Conservation (phyloP, 2,797 vertebrate species). For the Takifugu rubripes region DNA sequence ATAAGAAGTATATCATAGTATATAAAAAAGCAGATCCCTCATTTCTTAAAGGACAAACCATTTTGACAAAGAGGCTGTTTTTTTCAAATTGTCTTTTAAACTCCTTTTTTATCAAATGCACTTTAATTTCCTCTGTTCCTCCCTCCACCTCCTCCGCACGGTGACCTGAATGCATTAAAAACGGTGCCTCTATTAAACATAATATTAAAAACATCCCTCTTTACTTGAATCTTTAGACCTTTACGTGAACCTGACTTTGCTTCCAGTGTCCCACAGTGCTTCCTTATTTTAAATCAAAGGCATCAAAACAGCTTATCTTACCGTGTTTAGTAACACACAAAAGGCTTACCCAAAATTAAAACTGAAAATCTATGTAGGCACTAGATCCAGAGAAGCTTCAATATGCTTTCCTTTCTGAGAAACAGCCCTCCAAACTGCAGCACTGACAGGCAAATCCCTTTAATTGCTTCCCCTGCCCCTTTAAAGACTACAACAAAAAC, state of each 20-base stretch:
- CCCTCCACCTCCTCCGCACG: no score
- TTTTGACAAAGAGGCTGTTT: no score
- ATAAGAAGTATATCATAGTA: not conserved
- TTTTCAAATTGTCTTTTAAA: no score
- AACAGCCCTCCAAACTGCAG: conserved; percentile 16
- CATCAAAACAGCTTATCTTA: conserved; percentile 1
- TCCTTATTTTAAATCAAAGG: conserved; percentile 11
- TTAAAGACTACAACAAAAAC: conserved; percentile 36
- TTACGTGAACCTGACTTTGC: conserved; percentile 19
- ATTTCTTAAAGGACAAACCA: no score
- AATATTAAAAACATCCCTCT: conserved; percentile 38
- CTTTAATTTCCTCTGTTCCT: no score
- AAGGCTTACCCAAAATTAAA: not conserved
- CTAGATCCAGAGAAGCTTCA: not conserved
- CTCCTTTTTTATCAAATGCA: no score
- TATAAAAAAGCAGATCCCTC: no score
- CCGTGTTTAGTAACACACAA: conserved; percentile 14
- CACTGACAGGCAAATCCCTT: not conserved
- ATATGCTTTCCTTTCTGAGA: not conserved
- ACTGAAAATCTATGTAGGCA: conserved; percentile 2
- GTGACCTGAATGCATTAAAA: conserved; percentile 6
- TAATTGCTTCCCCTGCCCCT: conserved; percentile 45
- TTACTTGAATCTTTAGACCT: conserved; percentile 21
- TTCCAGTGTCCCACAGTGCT: conserved; percentile 10
- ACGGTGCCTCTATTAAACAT: conserved; percentile 7